These are phyloP conservation scores for cattle (Bos taurus) DNA, from an alignment of 2,113 vertebrate genomes.

Conservation along the genomic window DNA sequence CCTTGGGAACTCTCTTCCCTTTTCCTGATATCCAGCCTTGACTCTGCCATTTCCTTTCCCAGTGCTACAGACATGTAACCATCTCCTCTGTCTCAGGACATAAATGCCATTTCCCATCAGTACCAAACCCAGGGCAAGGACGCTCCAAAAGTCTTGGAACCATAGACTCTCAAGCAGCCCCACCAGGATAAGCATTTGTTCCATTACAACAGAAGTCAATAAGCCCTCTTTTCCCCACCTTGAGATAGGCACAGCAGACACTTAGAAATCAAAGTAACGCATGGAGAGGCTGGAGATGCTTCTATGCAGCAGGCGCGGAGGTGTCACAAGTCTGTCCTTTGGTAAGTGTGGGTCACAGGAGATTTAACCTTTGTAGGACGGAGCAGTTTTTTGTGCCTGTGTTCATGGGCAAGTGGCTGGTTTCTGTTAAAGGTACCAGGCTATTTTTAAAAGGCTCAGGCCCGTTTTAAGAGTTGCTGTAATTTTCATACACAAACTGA, in stretches of 20 bases:
- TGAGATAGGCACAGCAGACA: background rate
- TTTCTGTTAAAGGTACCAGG: background rate
- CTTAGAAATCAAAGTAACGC: background rate
- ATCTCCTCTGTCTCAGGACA: background rate
- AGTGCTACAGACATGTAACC: background rate
- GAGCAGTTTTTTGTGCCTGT: background rate
- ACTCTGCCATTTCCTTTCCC: background rate
- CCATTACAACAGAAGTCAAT: background rate
- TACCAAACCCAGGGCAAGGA: background rate
- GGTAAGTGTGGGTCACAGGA: background rate
- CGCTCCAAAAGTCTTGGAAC: background rate
- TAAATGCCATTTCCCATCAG: background rate
- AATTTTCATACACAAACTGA: background rate
- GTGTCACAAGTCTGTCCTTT: background rate
- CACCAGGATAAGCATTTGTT: background rate
- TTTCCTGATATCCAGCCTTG: background rate
- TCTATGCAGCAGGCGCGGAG: too few relatives aligned
- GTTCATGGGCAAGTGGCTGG: background rate
- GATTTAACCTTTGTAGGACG: background rate
- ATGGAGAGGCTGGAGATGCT: background rate
- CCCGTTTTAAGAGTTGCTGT: background rate
- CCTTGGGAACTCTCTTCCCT: background rate
- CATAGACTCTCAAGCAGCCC: background rate
- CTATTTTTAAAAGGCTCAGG: background rate
- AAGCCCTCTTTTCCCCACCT: background rate